phyloP scores from a whole-genome alignment of 2,888 invertebrate species.

The Hecatera dysodea region DNA sequence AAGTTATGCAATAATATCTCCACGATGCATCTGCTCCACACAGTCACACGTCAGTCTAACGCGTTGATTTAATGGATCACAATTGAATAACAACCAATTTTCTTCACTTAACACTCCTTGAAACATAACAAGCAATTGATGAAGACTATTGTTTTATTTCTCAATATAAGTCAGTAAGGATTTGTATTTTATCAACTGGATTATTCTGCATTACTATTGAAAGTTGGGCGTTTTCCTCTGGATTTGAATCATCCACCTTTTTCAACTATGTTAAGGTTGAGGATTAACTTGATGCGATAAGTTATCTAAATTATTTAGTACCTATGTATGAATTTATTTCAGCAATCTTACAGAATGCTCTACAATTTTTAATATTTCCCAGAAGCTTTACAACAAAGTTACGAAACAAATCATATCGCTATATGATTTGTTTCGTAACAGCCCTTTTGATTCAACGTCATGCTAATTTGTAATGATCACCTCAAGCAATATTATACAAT shows the following conservation, averaged over 20 bases:
- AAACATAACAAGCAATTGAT: constrained; percentile 43
- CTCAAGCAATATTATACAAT: constrained; percentile 36
- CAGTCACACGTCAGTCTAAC: constrained; percentile 25
- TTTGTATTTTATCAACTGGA: background rate
- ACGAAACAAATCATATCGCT: no score
- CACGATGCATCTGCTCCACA: constrained; percentile 40
- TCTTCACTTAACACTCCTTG: constrained; percentile 47
- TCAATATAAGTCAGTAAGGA: background rate
- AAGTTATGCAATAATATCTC: constrained; percentile 22
- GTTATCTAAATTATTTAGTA: background rate
- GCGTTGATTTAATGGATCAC: constrained; percentile 38
- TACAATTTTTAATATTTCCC: no score
- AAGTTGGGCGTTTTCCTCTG: background rate
- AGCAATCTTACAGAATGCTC: background rate
- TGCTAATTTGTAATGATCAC: constrained; percentile 42
- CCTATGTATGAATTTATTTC: background rate
- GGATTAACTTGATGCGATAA: background rate
- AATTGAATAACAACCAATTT: constrained; percentile 61
- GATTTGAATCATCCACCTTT: background rate
- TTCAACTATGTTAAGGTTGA: background rate
- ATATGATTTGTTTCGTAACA: background rate
- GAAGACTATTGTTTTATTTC: constrained; percentile 25
- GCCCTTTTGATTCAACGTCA: constrained; percentile 16
- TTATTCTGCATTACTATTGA: background rate
- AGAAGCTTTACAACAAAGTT: background rate